Conservation (phyloP, 2,797 vertebrate species). For the Clarias platycephalus region DNA sequence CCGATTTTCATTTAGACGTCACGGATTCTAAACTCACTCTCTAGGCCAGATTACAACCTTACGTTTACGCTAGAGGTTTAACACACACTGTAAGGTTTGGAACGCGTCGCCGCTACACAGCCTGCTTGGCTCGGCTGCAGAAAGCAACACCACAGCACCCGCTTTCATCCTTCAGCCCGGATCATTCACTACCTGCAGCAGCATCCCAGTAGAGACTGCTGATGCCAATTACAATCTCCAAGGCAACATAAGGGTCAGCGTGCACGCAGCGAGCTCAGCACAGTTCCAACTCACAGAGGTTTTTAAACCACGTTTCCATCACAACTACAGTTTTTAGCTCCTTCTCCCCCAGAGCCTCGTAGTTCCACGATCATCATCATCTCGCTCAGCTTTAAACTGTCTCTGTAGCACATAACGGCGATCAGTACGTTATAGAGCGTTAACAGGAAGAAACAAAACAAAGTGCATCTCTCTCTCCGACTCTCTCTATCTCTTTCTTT, state of each 20-base stretch:
- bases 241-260: conserved; percentile 46
- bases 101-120: not conserved
- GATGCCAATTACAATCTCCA: conserved; percentile 49
- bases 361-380: not conserved
- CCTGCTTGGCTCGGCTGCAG: not conserved
- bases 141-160: not conserved
- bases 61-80: not conserved
- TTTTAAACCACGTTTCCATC: conserved; percentile 23
- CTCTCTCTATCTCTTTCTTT: not conserved
- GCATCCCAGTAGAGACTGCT: conserved; percentile 41
- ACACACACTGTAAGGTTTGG: not conserved
- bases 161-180: conserved; percentile 12
- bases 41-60: not conserved
- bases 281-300: conserved; percentile 34
- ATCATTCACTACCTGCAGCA: conserved; percentile 45
- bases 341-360: conserved; percentile 10
- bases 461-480: conserved; percentile 1
- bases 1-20: not conserved
- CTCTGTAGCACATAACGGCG: conserved; percentile 7
- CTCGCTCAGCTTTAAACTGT: conserved; percentile 7
- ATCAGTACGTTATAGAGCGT: not conserved
- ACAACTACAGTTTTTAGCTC: not conserved
- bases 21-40: not conserved
- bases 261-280: conserved; percentile 37
- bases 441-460: not conserved